Percentiles rank a stretch among this genome's conserved stretches.
Conservation (phyloP, 2,888 invertebrate species). For the Spialia ferax region DNA sequence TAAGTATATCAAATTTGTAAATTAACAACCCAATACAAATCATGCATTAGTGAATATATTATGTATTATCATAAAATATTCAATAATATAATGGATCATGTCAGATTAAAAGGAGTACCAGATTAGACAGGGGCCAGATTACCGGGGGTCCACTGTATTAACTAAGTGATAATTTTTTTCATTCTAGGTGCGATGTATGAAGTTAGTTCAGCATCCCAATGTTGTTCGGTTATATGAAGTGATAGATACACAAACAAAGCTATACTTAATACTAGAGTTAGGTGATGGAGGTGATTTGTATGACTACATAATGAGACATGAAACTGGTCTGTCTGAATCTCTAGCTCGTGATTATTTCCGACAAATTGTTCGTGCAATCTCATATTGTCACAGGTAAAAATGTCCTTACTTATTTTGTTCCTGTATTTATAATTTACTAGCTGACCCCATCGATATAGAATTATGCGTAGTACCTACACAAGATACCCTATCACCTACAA, state of each 20-base stretch:
- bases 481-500: too few relatives aligned
- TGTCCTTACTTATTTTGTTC: too few relatives aligned
- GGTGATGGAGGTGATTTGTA: constrained; percentile 99
- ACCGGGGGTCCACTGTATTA: not conserved
- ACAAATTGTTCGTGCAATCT: constrained; percentile 98
- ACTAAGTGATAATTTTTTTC: not conserved
- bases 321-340: constrained; percentile 94
- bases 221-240: constrained; percentile 99
- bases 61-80: too few relatives aligned
- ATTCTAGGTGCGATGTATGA: constrained; percentile 97
- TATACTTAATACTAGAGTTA: constrained; percentile 98
- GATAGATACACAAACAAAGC: constrained; percentile 99
- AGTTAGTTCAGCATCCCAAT: constrained; percentile 99
- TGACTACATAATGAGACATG: constrained; percentile 99
- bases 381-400: constrained; percentile 97
- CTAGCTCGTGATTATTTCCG: constrained; percentile 97
- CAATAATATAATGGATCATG: too few relatives aligned
- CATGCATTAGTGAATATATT: too few relatives aligned
- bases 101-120: too few relatives aligned
- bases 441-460: too few relatives aligned
- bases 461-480: too few relatives aligned
- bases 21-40: too few relatives aligned
- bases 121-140: too few relatives aligned
- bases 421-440: too few relatives aligned
- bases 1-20: too few relatives aligned